Evolutionary conservation across 1,140 invertebrate genomes (phyloP).

Genomic region (Tetranychus urticae): DNA sequence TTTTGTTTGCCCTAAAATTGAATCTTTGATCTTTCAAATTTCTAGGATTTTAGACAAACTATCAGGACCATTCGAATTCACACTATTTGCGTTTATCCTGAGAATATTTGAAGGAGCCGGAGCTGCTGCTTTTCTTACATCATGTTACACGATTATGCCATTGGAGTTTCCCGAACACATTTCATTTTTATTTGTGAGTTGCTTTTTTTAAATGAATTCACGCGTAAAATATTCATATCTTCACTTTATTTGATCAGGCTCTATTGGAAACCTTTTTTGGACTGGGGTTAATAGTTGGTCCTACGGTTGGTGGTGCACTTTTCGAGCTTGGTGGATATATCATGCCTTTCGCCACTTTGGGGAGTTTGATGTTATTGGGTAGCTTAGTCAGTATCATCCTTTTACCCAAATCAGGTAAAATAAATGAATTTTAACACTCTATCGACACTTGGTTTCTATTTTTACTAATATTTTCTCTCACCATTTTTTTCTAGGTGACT

Average conservation of each 20-base stretch:
- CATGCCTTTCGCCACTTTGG: conserved; percentile 60
- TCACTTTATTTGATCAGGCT: conserved; percentile 3
- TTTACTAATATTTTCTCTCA: background rate
- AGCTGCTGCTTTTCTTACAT: conserved; percentile 70
- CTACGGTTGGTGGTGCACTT: conserved; percentile 14
- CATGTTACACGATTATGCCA: conserved; percentile 76
- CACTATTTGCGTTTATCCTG: conserved; percentile 56
- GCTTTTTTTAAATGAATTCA: background rate
- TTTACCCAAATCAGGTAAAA: conserved; percentile 26
- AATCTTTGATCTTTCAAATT: conserved; percentile 18
- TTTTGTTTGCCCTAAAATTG: too few relatives aligned
- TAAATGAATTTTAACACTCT: conserved; percentile 20
- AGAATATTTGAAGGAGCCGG: conserved; percentile 73
- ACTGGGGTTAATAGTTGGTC: conserved; percentile 14
- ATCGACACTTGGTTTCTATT: conserved; percentile 22
- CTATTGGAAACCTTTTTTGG: conserved; percentile 20
- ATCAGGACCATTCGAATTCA: conserved; percentile 53
- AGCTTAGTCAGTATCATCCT: conserved; percentile 46
- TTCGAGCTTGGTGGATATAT: conserved; percentile 39
- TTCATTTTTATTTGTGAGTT: conserved; percentile 44
- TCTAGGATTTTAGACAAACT: conserved; percentile 43
- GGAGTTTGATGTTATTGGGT: conserved; percentile 42
- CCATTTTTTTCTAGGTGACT: background rate
- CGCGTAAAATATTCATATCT: background rate
- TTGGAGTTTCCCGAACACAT: conserved; percentile 73